phyloP scores from a whole-genome alignment of 2,888 invertebrate genomes.

The Pandemis heparana region DNA sequence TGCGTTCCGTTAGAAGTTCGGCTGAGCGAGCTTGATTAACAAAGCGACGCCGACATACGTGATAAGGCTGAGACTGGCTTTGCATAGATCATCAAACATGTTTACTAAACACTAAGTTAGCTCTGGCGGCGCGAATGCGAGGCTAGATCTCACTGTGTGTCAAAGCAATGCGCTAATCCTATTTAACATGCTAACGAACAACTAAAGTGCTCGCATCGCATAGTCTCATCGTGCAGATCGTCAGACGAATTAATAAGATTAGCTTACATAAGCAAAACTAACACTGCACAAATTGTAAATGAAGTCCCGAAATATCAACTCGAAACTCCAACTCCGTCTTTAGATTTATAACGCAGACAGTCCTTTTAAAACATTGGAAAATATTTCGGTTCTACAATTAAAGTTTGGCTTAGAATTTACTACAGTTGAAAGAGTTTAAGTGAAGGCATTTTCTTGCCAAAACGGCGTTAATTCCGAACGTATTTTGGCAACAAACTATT shows the following conservation, averaged over 20 bases:
- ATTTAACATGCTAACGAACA: constrained; percentile 18
- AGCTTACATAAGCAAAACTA: not conserved
- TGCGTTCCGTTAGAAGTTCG: constrained; percentile 68
- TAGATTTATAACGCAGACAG: not conserved
- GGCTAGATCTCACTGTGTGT: constrained; percentile 25
- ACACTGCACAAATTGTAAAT: not conserved
- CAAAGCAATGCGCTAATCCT: constrained; percentile 22
- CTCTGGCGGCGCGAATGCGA: constrained; percentile 24
- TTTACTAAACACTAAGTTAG: constrained; percentile 38
- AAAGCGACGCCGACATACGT: constrained; percentile 52
- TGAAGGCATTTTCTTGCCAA: constrained; percentile 23
- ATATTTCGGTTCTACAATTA: not conserved
- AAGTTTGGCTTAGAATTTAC: constrained; percentile 1
- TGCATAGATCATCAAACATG: constrained; percentile 39
- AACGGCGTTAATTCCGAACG: constrained; percentile 26
- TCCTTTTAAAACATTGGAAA: not conserved
- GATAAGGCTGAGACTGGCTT: constrained; percentile 47
- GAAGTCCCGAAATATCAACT: not conserved
- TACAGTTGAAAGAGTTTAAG: constrained; percentile 1
- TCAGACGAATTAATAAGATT: constrained; percentile 6
- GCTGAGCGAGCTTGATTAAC: constrained; percentile 53
- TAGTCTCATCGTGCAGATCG: not conserved
- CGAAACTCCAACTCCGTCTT: not conserved
- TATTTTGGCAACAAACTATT: constrained; percentile 38
- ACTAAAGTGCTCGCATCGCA: not conserved